Evolutionary conservation across 2,797 vertebrate genomes (phyloP), one percentile per base, ranked within the genome.

Genomic region (Chelon labrosus): DNA sequence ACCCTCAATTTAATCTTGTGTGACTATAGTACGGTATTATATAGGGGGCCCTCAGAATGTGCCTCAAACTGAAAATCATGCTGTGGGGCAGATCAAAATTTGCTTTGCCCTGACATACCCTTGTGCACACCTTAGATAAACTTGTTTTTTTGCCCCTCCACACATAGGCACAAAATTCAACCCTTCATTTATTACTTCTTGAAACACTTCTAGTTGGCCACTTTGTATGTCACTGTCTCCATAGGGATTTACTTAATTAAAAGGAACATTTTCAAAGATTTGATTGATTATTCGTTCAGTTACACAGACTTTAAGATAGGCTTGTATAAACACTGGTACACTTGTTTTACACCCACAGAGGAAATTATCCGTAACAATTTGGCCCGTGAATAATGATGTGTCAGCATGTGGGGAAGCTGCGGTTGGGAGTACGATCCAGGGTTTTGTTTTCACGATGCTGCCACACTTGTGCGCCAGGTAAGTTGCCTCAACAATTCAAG

Each of bases 1-100:
- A 89, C 77, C 84, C 44, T 77, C 88, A 38, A 86, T 91, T 89
- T 89, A 53, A 57, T 56, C 55, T 51, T 11, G 49, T 79, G 75
- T 61, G 49, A 67, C 42, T 69, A 50, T 62, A 53, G 31, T 61
- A 16, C 65, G 63, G 50, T 71, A 80, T 82, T 75, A 73, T 67
- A 70, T 54, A 55, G 46, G 44, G 59, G 37, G 59, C 53, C 52
- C 8, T 41, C 25, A 8, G 69, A 76, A 37, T 27, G 8, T 61
- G 56, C 52, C 8, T 44, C 25, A 7, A 71, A 76, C 39, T 27
- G 6, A 60, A 65, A 41, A 35, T n/a, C 7, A 3, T 10, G 55
- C 52, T 63, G 38, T 62, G 70, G 35, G 75, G 69, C 22, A 55
- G 63, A 72, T 62, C 39, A 39, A 63, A 38, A 44, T 1, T 14